Conservation (phyloP, 2,888 invertebrate species). For the Orthosia cruda region DNA sequence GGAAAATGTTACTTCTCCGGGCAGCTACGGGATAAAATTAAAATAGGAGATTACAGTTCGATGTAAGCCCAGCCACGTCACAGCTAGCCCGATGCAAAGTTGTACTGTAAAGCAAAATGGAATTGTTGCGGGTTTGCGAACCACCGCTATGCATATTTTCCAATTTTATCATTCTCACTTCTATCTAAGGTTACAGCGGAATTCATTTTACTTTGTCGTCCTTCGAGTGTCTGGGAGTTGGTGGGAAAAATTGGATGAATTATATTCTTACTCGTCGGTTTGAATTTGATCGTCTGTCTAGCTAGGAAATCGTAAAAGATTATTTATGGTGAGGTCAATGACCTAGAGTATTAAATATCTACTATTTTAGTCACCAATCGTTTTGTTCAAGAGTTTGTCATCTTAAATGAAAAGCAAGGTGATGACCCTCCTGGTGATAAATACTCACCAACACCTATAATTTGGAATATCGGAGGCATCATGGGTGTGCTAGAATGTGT, state of each 20-base stretch:
- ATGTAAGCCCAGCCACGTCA: constrained; percentile 66
- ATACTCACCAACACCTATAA: too few relatives aligned
- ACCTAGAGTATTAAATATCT: not conserved
- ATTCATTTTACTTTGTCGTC: constrained; percentile 67
- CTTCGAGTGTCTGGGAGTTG: constrained; percentile 4
- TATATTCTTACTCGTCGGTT: constrained; percentile 17
- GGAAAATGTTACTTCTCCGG: too few relatives aligned
- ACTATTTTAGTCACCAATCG: not conserved
- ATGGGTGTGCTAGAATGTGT: too few relatives aligned
- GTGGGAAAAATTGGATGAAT: constrained; percentile 18
- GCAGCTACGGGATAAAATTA: too few relatives aligned
- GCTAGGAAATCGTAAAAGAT: not conserved
- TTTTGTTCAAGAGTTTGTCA: too few relatives aligned
- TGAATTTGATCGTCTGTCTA: not conserved
- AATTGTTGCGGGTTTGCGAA: constrained; percentile 70
- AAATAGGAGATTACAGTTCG: not conserved
- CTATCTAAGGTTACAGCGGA: constrained; percentile 61
- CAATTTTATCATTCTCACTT: constrained; percentile 74
- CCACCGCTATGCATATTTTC: constrained; percentile 74
- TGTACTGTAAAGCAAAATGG: constrained; percentile 76
- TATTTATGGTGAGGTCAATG: not conserved
- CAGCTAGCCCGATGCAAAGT: constrained; percentile 69
- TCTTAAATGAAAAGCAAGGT: too few relatives aligned
- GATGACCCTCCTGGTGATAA: too few relatives aligned
- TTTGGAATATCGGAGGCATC: too few relatives aligned